These are phyloP conservation scores for Nymphalis urticae DNA, from an alignment of 2,888 invertebrate genomes.

Conservation along the genomic window DNA sequence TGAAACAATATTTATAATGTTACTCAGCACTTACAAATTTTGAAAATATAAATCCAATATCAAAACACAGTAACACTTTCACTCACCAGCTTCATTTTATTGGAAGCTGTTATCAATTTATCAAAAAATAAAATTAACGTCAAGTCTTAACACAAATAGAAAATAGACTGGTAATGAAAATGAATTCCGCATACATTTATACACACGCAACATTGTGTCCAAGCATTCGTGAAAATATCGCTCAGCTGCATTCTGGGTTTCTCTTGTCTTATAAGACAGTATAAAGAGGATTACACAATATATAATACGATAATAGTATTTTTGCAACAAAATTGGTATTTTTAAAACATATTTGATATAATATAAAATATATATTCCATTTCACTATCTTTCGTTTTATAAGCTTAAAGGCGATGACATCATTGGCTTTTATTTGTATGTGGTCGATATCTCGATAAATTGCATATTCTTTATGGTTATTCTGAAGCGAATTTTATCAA, in stretches of 20 bases:
- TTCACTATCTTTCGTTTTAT: neutral
- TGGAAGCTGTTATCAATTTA: constrained; percentile 60
- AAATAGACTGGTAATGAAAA: constrained; percentile 78
- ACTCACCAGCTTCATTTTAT: constrained; percentile 78
- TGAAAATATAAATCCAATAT: constrained; percentile 28
- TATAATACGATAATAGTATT: no score
- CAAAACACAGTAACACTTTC: constrained; percentile 49
- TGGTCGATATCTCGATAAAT: constrained; percentile 55
- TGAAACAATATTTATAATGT: constrained; percentile 46
- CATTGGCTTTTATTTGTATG: constrained; percentile 6
- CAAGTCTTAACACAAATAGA: constrained; percentile 68
- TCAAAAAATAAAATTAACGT: constrained; percentile 53
- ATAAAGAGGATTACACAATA: constrained; percentile 7
- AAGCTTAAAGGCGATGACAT: neutral
- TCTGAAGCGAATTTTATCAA: constrained; percentile 47
- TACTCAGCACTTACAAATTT: constrained; percentile 28
- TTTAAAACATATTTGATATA: no score
- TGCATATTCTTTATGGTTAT: constrained; percentile 52
- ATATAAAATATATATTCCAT: neutral
- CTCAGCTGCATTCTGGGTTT: constrained; percentile 61
- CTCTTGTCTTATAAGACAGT: constrained; percentile 50
- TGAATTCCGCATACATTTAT: constrained; percentile 81
- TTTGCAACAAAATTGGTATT: no score
- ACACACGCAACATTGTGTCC: constrained; percentile 71
- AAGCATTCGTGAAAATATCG: constrained; percentile 79